Evolutionary conservation across 2,113 vertebrate genomes (phyloP).

Genomic region (Mandrillus leucophaeus): DNA sequence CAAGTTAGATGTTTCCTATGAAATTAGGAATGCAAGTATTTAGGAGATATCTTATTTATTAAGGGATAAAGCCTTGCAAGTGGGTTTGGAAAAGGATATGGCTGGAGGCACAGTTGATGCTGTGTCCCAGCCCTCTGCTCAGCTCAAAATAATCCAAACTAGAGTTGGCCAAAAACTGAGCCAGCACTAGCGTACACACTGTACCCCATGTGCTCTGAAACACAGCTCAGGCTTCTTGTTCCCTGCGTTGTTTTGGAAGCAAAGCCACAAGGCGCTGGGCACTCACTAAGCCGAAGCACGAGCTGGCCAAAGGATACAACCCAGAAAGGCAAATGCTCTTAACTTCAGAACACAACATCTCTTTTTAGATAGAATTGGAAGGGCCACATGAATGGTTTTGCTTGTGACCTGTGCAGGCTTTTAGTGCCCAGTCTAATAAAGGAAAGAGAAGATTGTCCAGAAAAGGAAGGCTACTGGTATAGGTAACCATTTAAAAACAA

Average conservation of each 20-base stretch:
- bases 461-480: background rate
- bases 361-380: background rate
- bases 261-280: background rate
- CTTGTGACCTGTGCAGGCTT: background rate
- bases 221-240: background rate
- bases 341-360: background rate
- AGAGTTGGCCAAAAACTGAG: background rate
- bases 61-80: background rate
- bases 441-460: background rate
- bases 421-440: background rate
- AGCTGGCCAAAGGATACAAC: background rate
- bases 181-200: background rate
- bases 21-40: background rate
- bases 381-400: background rate
- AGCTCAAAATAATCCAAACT: background rate
- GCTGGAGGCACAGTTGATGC: background rate
- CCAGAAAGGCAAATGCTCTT: background rate
- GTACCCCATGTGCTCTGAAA: accelerated
- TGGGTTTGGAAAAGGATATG: background rate
- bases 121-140: background rate
- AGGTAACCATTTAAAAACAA: background rate
- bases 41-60: background rate
- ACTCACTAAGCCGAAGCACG: background rate
- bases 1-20: background rate
- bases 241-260: background rate